Evolutionary conservation across 2,113 vertebrate species (phyloP), one percentile per base, ranked within the genome.

Genomic region (Phalacrocorax carbo): DNA sequence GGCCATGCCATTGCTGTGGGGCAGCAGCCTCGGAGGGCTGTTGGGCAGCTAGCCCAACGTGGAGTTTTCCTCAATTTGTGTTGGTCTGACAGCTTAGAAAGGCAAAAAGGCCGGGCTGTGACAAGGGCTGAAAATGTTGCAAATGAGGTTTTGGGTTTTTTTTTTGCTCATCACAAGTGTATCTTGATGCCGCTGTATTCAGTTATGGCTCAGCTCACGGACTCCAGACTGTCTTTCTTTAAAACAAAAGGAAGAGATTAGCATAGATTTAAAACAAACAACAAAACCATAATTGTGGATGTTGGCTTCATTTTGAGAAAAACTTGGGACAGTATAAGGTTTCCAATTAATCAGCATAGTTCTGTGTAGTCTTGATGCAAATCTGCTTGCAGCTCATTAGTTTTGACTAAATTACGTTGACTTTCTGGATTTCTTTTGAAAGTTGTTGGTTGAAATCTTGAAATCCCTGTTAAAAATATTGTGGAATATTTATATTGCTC

Each of bases 171-270:
- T 68, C 13, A 3, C 48, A 77, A 7, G 27, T 25, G 1, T 46
- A 5, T 64, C 12, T 73, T 29, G 52, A 21, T 2, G 2, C 36
- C 1, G 1, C n/a, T 75, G 2, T 61, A 16, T 57, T 61, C 40
- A 13, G 22, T 30, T 38, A 42, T 4, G 22, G 32, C 17, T 81
- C 27, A 75, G 36, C 64, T 88, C 10, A 8, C 73, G 36, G 83
- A 26, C 19, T 62, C 70, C 5, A 25, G 32, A 52, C 17, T 5
- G 7, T n/a, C 1, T 78, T 46, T 79, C 12, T 52, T 60, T 15
- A 27, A 38, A 15, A 29, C 1, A 1, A 76, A 48, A 86, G 25
- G 40, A 90, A 69, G n/a, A 77, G 20, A 19, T 57, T 49, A 71
- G 4, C 17, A 9, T 16, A 58, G 55, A 75, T 55, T 78, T 75